Base-by-base conservation (phyloP, 2,113 vertebrate species). In the Taurulus bubalis region DNA sequence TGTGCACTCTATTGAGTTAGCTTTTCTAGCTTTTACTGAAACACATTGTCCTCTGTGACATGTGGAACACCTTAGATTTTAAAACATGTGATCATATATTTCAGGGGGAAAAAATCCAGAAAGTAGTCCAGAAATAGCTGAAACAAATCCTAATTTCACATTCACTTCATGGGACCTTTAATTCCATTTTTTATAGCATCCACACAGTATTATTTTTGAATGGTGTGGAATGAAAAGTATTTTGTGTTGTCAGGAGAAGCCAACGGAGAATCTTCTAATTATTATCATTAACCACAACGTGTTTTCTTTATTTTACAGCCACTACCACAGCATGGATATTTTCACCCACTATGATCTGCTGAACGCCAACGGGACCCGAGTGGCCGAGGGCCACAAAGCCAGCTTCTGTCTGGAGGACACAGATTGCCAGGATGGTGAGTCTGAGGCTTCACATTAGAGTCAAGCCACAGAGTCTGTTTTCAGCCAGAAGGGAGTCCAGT, bases 321-420 rank as follows among this genome's bases (percentile, higher is more conserved):
- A 99, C 90, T 99, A 99, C 90, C 98, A 99, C 94, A 99, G 98
- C 80, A 99, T 99, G 98, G 97, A 99, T 26, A 94, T 99, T 80
- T 99, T 99, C 94, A 99, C 98, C 15, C 96, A 99, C 92, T 99
- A 99, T 0, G 98, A 99, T 45, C 95, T 99, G 85, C 93, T 99
- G 80, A 97, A 95, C 1, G 87, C 94, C 70, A 99, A 99, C 0
- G 98, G 98, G 36, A 97, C 95, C 85, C 99, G 96, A 89, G 97
- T 99, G 90, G 98, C 98, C 0, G 98, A 99, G 51, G 98, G 98
- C 67, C 98, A 99, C 94, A 99, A 99, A 85, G 98, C 98, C 86
- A 99, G 98, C 83, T 99, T 99, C 95, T 99, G 98, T 85, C 95
- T 99, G 20, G 98, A 99, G 91, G 98, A 99, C 94, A 95, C 96